A percentile compares a stretch with the other conserved stretches of the same genome.
phyloP scores from a whole-genome alignment of 2,797 vertebrate genomes.

The Pitangus sulphuratus region DNA sequence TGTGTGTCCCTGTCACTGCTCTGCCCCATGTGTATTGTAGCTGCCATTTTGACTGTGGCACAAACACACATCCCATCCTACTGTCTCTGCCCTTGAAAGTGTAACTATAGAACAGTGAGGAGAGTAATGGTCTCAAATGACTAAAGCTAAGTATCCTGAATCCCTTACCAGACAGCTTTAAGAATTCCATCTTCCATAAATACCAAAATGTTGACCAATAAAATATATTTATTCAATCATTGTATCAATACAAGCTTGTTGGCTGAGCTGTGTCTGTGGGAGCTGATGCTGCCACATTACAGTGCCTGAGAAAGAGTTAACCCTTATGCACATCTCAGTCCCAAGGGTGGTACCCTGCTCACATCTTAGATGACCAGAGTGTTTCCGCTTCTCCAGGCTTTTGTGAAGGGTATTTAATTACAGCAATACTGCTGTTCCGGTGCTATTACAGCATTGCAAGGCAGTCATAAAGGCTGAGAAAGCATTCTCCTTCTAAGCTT shows the following conservation, averaged over 20 bases:
- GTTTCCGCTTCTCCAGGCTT: neutral
- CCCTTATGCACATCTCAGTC: neutral
- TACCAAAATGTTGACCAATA: neutral
- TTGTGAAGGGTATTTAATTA: slow-evolving; percentile 22
- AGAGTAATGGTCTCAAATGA: neutral
- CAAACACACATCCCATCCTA: neutral
- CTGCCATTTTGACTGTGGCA: neutral
- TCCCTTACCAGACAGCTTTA: neutral
- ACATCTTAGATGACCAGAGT: neutral
- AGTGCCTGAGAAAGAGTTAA: neutral
- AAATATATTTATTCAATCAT: neutral
- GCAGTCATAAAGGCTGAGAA: slow-evolving; percentile 56
- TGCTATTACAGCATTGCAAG: slow-evolving; percentile 1
- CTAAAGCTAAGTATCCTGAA: neutral
- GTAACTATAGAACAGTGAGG: neutral
- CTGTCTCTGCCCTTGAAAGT: neutral
- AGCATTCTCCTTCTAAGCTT: slow-evolving; percentile 44
- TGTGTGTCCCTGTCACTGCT: neutral
- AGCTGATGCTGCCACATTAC: neutral
- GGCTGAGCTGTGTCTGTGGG: neutral
- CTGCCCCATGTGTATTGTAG: neutral
- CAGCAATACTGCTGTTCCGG: slow-evolving; percentile 15
- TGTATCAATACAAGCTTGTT: neutral
- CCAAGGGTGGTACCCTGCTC: neutral
- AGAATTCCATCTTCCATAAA: neutral